Percentiles rank a stretch among this genome's conserved stretches.
Evolutionary conservation across 1,140 invertebrate species (phyloP).

Genomic region (Drosophila rufa): DNA sequence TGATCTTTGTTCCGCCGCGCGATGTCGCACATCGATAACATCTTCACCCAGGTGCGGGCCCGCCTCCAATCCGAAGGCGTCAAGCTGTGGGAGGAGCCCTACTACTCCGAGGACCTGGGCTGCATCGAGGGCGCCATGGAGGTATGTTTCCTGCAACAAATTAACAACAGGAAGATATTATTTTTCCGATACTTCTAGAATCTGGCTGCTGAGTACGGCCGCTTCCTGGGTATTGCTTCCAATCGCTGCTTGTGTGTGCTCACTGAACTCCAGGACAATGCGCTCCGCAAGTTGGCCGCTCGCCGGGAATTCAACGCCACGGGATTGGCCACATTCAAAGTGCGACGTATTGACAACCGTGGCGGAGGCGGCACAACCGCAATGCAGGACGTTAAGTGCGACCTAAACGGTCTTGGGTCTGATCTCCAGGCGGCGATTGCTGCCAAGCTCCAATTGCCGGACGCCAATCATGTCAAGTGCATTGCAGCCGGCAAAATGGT

Average conservation of each 20-base stretch:
- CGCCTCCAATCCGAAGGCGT: conserved; percentile 89
- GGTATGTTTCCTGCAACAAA: conserved; percentile 69
- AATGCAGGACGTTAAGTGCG: conserved; percentile 75
- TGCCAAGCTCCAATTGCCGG: conserved; percentile 80
- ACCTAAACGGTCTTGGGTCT: conserved; percentile 84
- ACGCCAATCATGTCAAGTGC: conserved; percentile 87
- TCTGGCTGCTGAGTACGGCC: conserved; percentile 85
- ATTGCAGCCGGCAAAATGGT: conserved; percentile 89
- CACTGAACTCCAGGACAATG: conserved; percentile 88
- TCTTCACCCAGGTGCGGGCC: conserved; percentile 88
- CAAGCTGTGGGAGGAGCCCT: conserved; percentile 91
- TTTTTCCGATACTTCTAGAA: conserved; percentile 85
- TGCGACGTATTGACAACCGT: conserved; percentile 69
- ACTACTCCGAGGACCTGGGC: conserved; percentile 86
- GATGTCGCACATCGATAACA: conserved; percentile 86
- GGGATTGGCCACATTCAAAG: conserved; percentile 85
- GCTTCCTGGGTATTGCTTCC: conserved; percentile 86
- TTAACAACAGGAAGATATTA: background rate
- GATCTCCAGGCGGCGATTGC: conserved; percentile 87
- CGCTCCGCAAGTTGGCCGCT: conserved; percentile 89
- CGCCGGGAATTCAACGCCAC: conserved; percentile 88
- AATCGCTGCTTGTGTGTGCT: conserved; percentile 86
- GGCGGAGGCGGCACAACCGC: conserved; percentile 66
- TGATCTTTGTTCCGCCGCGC: background rate
- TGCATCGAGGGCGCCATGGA: conserved; percentile 84